Conservation (phyloP, 2,888 invertebrate species). For the Xestoiulus laeticollis region DNA sequence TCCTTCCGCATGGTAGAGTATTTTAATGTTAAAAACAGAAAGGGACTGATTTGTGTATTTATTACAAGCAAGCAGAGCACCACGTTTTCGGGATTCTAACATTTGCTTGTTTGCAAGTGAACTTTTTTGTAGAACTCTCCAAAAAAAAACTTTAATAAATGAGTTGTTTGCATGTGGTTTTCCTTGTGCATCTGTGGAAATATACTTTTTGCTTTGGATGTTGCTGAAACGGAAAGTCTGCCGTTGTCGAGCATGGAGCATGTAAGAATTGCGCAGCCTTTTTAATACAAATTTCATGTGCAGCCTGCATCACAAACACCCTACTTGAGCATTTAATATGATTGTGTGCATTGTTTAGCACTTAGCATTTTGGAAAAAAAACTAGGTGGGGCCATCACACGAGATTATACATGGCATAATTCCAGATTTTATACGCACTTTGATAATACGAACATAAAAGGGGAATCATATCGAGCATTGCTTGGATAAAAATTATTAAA, state of each 20-base stretch:
- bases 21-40: conserved; percentile 12
- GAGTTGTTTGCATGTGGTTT: background rate
- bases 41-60: conserved; percentile 5
- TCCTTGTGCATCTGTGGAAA: background rate
- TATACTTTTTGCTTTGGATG: background rate
- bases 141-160: background rate
- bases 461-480: too few species aligned
- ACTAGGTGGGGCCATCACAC: too few species aligned
- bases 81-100: background rate
- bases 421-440: too few species aligned
- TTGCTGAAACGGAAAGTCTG: background rate
- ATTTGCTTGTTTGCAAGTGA: background rate
- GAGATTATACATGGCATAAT: too few species aligned
- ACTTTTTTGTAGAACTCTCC: background rate
- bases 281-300: background rate
- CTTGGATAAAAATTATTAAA: too few species aligned
- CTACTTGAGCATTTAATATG: background rate
- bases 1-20: background rate
- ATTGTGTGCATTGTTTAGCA: background rate
- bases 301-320: background rate
- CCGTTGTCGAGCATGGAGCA: background rate
- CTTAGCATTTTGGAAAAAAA: too few species aligned
- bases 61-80: conserved; percentile 6
- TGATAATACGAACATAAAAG: too few species aligned
- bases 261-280: background rate